Conservation (phyloP, 2,797 vertebrate species). For the Danio tinwini region DNA sequence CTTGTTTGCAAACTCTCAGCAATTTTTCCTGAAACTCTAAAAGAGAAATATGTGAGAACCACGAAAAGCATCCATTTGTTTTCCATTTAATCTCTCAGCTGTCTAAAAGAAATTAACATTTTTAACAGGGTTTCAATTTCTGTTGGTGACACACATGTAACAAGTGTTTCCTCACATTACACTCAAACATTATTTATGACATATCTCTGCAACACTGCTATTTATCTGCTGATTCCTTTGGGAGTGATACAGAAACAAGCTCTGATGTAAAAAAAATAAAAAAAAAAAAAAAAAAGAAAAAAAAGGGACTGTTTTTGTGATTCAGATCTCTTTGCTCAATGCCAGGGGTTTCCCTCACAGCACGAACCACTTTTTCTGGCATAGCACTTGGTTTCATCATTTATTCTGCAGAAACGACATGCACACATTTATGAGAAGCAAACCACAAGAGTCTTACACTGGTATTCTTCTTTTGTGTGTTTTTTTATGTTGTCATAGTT, state of each 20-base stretch:
- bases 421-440: constrained; percentile 33
- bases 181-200: constrained; percentile 33
- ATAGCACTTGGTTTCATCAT: constrained; percentile 21
- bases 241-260: constrained; percentile 59
- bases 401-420: neutral
- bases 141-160: neutral
- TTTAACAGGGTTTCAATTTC: neutral
- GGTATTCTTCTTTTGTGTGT: constrained; percentile 1
- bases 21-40: constrained; percentile 5
- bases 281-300: constrained; percentile 53
- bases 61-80: neutral
- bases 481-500: constrained; percentile 43
- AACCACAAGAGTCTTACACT: neutral
- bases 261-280: constrained; percentile 58
- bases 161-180: constrained; percentile 15
- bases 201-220: constrained; percentile 23
- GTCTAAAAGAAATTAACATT: neutral
- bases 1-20: neutral
- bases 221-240: constrained; percentile 37
- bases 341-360: constrained; percentile 67
- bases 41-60: neutral
- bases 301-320: constrained; percentile 69
- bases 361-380: constrained; percentile 34
- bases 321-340: constrained; percentile 56
- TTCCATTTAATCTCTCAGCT: neutral